A percentile compares a stretch with the other conserved stretches of the same genome.
Conservation (phyloP, 1,140 invertebrate species). For the Brachionus asplanchnoidis region DNA sequence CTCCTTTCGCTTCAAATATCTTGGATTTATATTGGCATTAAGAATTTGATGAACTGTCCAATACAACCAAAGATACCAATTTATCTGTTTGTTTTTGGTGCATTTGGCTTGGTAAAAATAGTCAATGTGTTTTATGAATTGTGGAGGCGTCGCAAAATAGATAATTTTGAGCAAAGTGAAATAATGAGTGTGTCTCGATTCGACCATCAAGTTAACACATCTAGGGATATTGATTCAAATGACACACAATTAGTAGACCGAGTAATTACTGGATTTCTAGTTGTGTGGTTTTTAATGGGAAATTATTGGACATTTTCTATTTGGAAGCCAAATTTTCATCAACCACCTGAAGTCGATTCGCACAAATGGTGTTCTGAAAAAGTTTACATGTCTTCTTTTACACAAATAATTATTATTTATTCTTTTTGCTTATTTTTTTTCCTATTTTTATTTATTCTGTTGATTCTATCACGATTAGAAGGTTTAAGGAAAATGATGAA, state of each 20-base stretch:
- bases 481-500: background rate
- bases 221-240: slow-evolving; percentile 43
- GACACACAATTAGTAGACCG: slow-evolving; percentile 55
- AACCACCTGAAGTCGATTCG: slow-evolving; percentile 61
- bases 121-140: slow-evolving; percentile 64
- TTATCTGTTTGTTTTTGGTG: slow-evolving; percentile 51
- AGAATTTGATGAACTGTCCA: slow-evolving; percentile 52
- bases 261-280: slow-evolving; percentile 63
- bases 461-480: slow-evolving; percentile 45
- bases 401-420: slow-evolving; percentile 68
- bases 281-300: slow-evolving; percentile 60
- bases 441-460: slow-evolving; percentile 60
- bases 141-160: slow-evolving; percentile 61
- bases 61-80: slow-evolving; percentile 49
- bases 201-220: background rate
- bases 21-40: slow-evolving; percentile 46
- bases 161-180: slow-evolving; percentile 60
- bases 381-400: slow-evolving; percentile 50
- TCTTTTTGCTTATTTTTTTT: slow-evolving; percentile 61
- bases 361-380: slow-evolving; percentile 49
- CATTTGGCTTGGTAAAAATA: slow-evolving; percentile 50
- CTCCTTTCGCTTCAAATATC: background rate
- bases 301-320: slow-evolving; percentile 62
- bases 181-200: slow-evolving; percentile 48
- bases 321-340: slow-evolving; percentile 50